A percentile compares a stretch with the other conserved stretches of the same genome.
phyloP scores from a whole-genome alignment of 2,113 vertebrate genomes.

The Xiphorhynchus elegans region DNA sequence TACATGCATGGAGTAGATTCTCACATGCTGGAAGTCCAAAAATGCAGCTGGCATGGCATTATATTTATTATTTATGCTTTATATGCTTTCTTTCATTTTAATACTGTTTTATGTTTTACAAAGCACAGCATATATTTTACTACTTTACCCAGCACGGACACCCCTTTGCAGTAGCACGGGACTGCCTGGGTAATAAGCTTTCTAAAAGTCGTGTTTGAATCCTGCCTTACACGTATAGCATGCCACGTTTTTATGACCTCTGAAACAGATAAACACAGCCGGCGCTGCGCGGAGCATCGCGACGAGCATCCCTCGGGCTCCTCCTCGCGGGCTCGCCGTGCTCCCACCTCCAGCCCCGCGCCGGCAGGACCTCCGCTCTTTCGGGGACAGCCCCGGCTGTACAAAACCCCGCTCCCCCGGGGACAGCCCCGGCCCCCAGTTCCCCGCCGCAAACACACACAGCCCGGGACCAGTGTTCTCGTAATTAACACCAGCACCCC shows the following conservation, averaged over 20 bases:
- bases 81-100: neutral
- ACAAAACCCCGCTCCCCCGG: neutral
- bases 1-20: neutral
- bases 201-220: rapidly evolving
- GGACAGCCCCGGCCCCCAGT: too few relatives aligned
- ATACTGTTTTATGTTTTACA: neutral
- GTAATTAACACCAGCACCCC: rapidly evolving
- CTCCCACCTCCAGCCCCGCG: neutral
- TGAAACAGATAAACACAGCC: rapidly evolving
- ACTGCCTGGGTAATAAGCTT: rapidly evolving
- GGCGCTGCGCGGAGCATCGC: neutral
- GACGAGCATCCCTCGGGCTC: neutral
- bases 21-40: neutral
- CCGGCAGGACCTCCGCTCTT: too few relatives aligned
- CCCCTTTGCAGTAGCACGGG: rapidly evolving
- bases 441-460: neutral
- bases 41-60: neutral
- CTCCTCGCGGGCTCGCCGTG: neutral
- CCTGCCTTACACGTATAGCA: too few relatives aligned
- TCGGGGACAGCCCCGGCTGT: too few relatives aligned
- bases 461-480: too few relatives aligned
- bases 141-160: rapidly evolving
- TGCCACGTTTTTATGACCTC: neutral
- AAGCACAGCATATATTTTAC: neutral
- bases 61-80: neutral